Base-by-base conservation (phyloP, 1,140 invertebrate species). In the Ostrea edulis region DNA sequence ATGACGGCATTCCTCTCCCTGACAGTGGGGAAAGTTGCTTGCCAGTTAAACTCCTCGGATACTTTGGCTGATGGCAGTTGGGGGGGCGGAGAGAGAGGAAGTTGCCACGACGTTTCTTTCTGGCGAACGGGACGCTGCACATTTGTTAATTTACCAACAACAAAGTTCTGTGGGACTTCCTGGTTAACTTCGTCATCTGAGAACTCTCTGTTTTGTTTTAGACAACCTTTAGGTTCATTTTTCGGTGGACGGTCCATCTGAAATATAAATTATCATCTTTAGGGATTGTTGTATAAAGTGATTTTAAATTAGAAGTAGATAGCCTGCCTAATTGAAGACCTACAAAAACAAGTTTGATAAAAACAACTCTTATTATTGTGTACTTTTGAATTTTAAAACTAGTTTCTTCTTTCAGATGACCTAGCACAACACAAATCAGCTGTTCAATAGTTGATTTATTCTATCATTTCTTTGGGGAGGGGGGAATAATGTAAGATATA, bases 1-100 rank as follows among this genome's bases (percentile, higher is more conserved):
- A 98, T 96, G 90, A 97, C 97, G 20, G 97, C 96, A 91, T 98
- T 96, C 87, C 97, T 95, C 91, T 97, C 97, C 91, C 96, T 96
- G 20, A 97, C 96, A 0, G 96, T 97, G 0, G 96, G 96, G 92
- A 97, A 97, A 20, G 96, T 90, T 11, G 93, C 93, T 85, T 95
- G 94, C 94, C 94, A 95, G 91, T 95, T 95, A 68, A 97, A 97
- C 94, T 98, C 97, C 84, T 97, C 95, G 4, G 97, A 98, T 0
- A 91, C 90, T 53, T 94, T 93, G 0, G 93, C 90, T 68, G 92
- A 92, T 7, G 93, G 93, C 51, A 93, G 84, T 9, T 89, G 53
- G 25, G 91, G 84, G 22, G 89, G 88, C 0, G 91, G 86, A 44
- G 84, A 90, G 54, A 91, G 84, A 0, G 89, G 83, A 29, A 90